These are phyloP conservation scores for Seladonia tumulorum DNA, from an alignment of 2,888 invertebrate species.

Conservation along the genomic window DNA sequence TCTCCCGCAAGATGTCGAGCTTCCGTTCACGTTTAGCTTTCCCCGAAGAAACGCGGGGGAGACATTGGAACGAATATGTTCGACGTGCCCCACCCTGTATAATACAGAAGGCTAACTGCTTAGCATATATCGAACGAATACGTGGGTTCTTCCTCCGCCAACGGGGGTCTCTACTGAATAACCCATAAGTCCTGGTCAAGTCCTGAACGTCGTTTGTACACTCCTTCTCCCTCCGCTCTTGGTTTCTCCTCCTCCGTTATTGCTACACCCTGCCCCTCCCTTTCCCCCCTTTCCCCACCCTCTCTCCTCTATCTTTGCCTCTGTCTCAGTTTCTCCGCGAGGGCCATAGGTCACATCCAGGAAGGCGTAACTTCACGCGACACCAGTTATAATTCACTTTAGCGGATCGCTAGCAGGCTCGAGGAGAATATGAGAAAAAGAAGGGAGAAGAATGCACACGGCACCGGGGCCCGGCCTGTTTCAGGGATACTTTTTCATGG, in stretches of 20 bases:
- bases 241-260: slow-evolving; percentile 36
- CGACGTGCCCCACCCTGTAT: slow-evolving; percentile 57
- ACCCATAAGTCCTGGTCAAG: slow-evolving; percentile 79
- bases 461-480: slow-evolving; percentile 34
- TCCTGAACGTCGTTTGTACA: slow-evolving; percentile 69
- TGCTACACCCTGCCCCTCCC: slow-evolving; percentile 25
- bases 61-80: slow-evolving; percentile 6
- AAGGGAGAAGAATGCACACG: not conserved
- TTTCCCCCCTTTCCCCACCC: not conserved
- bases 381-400: slow-evolving; percentile 72
- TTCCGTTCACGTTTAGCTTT: not conserved
- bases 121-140: slow-evolving; percentile 79
- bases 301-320: slow-evolving; percentile 7
- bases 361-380: slow-evolving; percentile 77
- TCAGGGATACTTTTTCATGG: slow-evolving; percentile 44
- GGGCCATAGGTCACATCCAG: slow-evolving; percentile 74
- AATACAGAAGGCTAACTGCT: slow-evolving; percentile 77
- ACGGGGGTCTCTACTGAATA: slow-evolving; percentile 78
- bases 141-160: slow-evolving; percentile 62
- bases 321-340: slow-evolving; percentile 49
- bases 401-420: slow-evolving; percentile 50
- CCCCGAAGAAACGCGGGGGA: not conserved
- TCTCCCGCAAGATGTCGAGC: not conserved
- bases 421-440: not conserved
- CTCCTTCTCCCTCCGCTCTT: slow-evolving; percentile 38